A percentile compares a stretch with the other conserved stretches of the same genome.
Conservation (phyloP, 2,113 vertebrate genomes). For the Eublepharis macularius region DNA sequence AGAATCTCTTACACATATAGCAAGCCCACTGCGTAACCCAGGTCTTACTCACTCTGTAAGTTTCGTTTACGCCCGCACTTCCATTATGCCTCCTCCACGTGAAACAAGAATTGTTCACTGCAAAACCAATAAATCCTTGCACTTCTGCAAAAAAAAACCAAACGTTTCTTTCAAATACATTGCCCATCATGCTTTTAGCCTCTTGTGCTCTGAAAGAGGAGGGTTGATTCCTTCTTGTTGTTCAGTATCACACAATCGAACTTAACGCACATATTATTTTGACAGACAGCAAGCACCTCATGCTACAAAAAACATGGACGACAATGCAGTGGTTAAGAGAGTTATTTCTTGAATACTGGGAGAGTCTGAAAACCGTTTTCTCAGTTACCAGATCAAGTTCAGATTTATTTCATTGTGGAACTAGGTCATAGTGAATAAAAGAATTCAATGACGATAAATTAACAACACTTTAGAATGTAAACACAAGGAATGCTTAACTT, state of each 20-base stretch:
- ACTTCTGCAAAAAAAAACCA: constrained; percentile 48
- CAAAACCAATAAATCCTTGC: constrained; percentile 26
- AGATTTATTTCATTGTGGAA: not conserved
- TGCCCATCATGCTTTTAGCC: not conserved
- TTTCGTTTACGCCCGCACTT: constrained; percentile 67
- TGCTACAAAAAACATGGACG: not conserved
- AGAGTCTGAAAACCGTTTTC: not conserved
- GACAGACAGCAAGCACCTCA: not conserved
- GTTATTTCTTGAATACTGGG: not conserved
- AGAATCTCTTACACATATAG: not conserved
- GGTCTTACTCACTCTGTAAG: constrained; percentile 68
- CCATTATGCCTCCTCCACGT: constrained; percentile 71
- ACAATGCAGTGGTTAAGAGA: not conserved
- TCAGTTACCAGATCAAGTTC: not conserved
- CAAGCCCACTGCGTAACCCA: not conserved
- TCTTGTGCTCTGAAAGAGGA: no score
- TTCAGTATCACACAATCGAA: no score
- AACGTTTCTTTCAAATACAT: not conserved
- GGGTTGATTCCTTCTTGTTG: no score
- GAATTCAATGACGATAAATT: not conserved
- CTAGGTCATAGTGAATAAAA: not conserved
- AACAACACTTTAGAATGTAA: not conserved
- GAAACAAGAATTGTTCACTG: constrained; percentile 77
- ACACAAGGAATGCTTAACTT: not conserved
- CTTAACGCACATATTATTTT: no score